These are phyloP conservation scores for Madoqua kirkii DNA, from an alignment of 2,113 vertebrate species.

Conservation along the genomic window DNA sequence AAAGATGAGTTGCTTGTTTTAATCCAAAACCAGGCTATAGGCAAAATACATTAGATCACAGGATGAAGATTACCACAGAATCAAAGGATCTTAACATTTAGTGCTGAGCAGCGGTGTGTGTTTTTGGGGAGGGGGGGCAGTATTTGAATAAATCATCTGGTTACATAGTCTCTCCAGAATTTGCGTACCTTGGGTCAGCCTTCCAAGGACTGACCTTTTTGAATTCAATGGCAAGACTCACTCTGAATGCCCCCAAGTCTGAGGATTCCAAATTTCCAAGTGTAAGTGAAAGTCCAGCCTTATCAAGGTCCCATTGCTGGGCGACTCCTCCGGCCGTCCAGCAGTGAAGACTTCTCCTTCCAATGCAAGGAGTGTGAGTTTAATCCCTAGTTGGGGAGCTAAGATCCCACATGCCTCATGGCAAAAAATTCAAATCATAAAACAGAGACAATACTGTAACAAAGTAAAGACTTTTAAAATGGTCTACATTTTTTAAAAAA, in stretches of 20 bases:
- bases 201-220: background rate
- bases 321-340: background rate
- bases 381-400: background rate
- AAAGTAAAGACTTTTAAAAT: background rate
- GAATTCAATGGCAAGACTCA: background rate
- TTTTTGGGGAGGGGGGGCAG: background rate
- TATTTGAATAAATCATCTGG: background rate
- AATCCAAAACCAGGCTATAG: background rate
- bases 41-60: background rate
- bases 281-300: background rate
- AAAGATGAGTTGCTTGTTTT: background rate
- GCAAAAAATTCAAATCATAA: background rate
- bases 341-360: background rate
- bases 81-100: background rate
- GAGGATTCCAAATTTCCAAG: background rate
- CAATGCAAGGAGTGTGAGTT: background rate
- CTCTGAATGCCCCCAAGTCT: background rate
- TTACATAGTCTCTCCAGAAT: background rate
- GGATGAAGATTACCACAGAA: background rate
- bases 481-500: background rate
- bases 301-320: background rate
- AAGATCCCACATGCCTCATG: background rate
- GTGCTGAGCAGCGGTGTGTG: background rate
- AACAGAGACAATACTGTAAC: background rate
- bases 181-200: background rate